Percentiles rank a stretch among this genome's conserved stretches.
Evolutionary conservation across 2,888 invertebrate species (phyloP).

Genomic region (Panzeria rudis): DNA sequence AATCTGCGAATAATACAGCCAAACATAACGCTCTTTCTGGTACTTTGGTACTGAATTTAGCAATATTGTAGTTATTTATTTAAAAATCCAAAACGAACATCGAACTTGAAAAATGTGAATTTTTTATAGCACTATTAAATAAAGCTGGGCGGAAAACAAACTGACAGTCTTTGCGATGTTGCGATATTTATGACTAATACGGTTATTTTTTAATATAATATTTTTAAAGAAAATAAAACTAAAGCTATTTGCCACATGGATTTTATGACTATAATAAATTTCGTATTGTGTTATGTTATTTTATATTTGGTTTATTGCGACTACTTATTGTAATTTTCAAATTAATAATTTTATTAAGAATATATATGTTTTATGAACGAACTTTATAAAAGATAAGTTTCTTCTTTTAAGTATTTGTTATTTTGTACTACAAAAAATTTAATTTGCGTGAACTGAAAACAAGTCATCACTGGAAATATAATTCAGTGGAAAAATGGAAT

Average conservation of each 20-base stretch:
- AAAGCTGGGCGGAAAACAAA: too few relatives aligned
- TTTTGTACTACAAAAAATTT: too few relatives aligned
- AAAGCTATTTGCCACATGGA: background rate
- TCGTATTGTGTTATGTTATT: background rate
- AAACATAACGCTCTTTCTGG: too few relatives aligned
- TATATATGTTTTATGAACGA: background rate
- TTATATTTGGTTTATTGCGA: background rate
- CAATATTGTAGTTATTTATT: too few relatives aligned
- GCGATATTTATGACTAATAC: too few relatives aligned
- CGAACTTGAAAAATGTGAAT: too few relatives aligned
- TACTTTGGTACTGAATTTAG: too few relatives aligned
- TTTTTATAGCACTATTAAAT: too few relatives aligned
- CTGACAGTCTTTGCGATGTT: too few relatives aligned
- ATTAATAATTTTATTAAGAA: background rate
- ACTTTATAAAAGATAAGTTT: background rate
- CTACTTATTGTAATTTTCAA: background rate
- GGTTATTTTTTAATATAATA: background rate
- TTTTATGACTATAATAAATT: background rate
- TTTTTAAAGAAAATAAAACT: background rate
- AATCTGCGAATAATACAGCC: too few relatives aligned
- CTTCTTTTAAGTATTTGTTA: background rate
- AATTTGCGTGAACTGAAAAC: background rate
- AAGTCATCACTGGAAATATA: background rate
- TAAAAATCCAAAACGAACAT: too few relatives aligned
- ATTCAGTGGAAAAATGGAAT: background rate